phyloP scores from a whole-genome alignment of 1,140 invertebrate species.

The Pentalonia nigronervosa region DNA sequence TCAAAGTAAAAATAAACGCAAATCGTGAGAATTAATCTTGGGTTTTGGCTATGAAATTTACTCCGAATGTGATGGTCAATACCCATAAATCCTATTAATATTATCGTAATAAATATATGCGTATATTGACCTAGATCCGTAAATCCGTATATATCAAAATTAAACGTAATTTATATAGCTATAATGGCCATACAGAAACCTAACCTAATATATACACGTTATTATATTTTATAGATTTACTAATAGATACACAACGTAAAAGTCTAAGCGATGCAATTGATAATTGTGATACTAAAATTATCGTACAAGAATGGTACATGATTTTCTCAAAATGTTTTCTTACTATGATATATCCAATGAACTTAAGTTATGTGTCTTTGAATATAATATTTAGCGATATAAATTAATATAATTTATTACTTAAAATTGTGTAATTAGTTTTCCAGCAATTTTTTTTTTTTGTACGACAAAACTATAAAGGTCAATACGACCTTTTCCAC shows the following conservation, averaged over 20 bases:
- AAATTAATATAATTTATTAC: not conserved
- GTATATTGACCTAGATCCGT: not conserved
- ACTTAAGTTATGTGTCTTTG: not conserved
- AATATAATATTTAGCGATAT: not conserved
- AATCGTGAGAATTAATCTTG: not conserved
- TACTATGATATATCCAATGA: too few species aligned
- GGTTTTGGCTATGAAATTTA: not conserved
- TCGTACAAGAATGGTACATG: not conserved
- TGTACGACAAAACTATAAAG: not conserved
- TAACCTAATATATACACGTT: not conserved
- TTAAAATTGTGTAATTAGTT: not conserved
- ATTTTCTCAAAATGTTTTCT: not conserved
- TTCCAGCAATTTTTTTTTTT: not conserved
- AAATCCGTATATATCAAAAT: not conserved
- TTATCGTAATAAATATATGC: not conserved
- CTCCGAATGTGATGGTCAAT: not conserved
- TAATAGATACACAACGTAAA: not conserved
- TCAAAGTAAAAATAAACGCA: not conserved
- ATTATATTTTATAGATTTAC: not conserved
- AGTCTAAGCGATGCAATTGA: not conserved
- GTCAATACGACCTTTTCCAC: not conserved
- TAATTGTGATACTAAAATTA: not conserved
- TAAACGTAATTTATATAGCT: not conserved
- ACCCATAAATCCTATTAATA: slow-evolving; percentile 7
- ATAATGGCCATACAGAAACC: not conserved